Evolutionary conservation across 2,888 invertebrate species (phyloP).

Genomic region (Netelia melanura): DNA sequence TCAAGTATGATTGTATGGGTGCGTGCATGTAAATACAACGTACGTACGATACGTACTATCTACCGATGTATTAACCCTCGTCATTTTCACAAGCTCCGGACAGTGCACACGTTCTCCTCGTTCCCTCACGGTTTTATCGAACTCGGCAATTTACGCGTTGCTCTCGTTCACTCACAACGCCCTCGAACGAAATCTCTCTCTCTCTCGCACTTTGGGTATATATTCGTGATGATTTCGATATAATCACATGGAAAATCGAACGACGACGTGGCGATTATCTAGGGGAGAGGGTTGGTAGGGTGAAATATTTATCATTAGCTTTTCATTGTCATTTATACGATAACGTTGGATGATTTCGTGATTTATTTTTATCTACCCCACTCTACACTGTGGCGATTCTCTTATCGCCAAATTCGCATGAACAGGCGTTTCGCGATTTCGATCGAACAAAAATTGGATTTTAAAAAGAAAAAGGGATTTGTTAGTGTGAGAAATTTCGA

Average conservation of each 20-base stretch:
- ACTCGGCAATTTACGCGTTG: slow-evolving; percentile 55
- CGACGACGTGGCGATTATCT: not conserved
- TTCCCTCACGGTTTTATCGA: slow-evolving; percentile 55
- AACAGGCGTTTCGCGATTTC: no score
- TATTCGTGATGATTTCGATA: not conserved
- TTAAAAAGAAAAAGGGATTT: no score
- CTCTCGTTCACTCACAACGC: slow-evolving; percentile 9
- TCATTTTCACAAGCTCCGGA: slow-evolving; percentile 58
- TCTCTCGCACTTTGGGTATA: not conserved
- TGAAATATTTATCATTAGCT: no score
- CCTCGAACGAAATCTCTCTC: not conserved
- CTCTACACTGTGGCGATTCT: no score
- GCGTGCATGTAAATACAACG: slow-evolving; percentile 7
- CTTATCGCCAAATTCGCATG: no score
- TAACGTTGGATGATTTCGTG: no score
- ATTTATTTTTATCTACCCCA: no score
- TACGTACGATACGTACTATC: slow-evolving; percentile 9
- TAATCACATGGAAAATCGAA: slow-evolving; percentile 21
- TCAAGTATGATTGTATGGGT: not conserved
- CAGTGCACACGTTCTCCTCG: slow-evolving; percentile 32
- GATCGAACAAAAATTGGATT: no score
- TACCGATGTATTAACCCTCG: slow-evolving; percentile 38
- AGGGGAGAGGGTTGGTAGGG: no score
- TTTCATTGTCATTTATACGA: no score
- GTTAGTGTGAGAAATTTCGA: no score